Percentiles rank a stretch among this genome's conserved stretches.
phyloP scores from a whole-genome alignment of 2,888 invertebrate species.

The Phortica okadai region DNA sequence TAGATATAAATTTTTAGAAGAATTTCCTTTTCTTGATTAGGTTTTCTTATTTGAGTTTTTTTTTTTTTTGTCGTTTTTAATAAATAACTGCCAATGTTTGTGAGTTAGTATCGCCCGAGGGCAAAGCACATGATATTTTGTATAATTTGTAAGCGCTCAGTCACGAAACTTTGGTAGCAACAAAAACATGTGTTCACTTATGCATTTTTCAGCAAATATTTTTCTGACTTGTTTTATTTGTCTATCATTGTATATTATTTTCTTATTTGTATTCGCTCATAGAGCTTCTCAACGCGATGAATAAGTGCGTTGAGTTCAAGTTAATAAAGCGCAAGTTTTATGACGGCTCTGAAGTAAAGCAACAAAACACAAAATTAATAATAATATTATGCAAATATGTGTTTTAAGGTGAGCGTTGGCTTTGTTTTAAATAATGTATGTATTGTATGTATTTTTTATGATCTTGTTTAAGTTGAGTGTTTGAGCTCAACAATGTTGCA shows the following conservation, averaged over 20 bases:
- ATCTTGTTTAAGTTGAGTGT: no score
- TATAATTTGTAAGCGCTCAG: slow-evolving; percentile 28
- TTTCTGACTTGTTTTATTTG: slow-evolving; percentile 1
- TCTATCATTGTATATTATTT: slow-evolving; percentile 1
- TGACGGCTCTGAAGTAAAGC: background rate
- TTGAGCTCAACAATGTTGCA: background rate
- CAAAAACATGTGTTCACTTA: background rate
- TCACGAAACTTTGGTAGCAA: slow-evolving; percentile 23
- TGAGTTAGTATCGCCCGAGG: background rate
- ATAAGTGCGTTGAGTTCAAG: slow-evolving; percentile 19
- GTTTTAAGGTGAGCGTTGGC: slow-evolving; percentile 9
- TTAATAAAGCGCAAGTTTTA: slow-evolving; percentile 15
- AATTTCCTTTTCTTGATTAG: slow-evolving; percentile 52
- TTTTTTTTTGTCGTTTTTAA: background rate
- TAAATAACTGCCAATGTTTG: background rate
- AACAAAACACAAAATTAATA: background rate
- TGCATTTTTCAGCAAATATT: background rate
- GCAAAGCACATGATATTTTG: background rate
- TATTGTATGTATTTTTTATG: background rate
- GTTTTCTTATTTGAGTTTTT: background rate
- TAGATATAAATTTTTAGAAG: no score
- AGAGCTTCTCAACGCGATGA: slow-evolving; percentile 4
- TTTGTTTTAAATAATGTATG: slow-evolving; percentile 2
- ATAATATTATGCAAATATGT: slow-evolving; percentile 16
- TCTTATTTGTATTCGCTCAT: background rate